Percentiles rank a stretch among this genome's conserved stretches.
Conservation (phyloP, 2,113 vertebrate species). For the Arizona elegans region DNA sequence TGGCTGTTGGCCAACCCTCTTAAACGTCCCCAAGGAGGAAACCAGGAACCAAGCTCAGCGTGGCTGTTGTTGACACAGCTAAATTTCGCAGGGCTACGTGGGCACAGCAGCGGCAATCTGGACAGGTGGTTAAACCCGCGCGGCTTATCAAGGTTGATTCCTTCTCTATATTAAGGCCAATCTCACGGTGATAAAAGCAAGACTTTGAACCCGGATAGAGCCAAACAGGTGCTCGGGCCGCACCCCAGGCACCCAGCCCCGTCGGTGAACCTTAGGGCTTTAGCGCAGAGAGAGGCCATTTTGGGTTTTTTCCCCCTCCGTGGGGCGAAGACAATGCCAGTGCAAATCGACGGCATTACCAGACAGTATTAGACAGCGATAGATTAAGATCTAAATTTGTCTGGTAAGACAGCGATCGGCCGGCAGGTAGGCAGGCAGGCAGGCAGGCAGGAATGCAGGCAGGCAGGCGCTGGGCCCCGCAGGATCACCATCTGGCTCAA, state of each 20-base stretch:
- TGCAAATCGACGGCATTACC: constrained; percentile 95
- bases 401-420: constrained; percentile 96
- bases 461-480: constrained; percentile 64
- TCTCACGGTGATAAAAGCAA: background rate
- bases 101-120: fast-evolving
- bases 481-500: background rate
- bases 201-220: background rate
- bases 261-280: background rate
- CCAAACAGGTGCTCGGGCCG: background rate
- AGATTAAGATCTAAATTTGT: constrained; percentile 93
- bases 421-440: background rate
- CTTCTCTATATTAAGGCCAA: fast-evolving
- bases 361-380: constrained; percentile 98
- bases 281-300: background rate
- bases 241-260: background rate
- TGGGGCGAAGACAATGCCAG: constrained; percentile 66
- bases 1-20: background rate
- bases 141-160: background rate
- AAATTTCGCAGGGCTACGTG: background rate
- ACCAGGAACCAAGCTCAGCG: background rate
- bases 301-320: background rate
- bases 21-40: background rate
- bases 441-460: too few relatives aligned
- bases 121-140: background rate
- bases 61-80: background rate